Base-by-base conservation (phyloP, 2,113 vertebrate genomes). In the Boulengeromyrus knoepffleri region DNA sequence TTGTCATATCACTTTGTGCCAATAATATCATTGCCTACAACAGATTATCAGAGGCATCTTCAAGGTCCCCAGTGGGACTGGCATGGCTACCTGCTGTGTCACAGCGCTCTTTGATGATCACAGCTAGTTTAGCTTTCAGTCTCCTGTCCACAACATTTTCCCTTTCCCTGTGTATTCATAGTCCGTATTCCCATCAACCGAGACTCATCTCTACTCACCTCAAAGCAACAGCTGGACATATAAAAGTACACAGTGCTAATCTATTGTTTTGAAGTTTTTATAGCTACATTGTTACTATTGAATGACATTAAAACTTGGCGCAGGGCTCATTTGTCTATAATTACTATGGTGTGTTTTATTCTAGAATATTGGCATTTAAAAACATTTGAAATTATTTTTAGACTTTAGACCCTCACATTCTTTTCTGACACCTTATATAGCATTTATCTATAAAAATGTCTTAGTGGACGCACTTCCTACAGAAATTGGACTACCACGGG, bases 1-100 rank as follows among this genome's bases (percentile, higher is more conserved):
- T 89, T 21, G 80, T 70, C n/a, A 46, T 17, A 8, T 39, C 53
- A 21, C 83, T 90, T 87, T 87, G n/a, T 90, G 58, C n/a, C 85
- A 52, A 88, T 80, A 56, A 88, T 47, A 88, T 77, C 66, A 77
- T 24, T 77, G 74, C 24, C 89, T 46, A n/a, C 27, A 45, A 45
- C 46, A 87, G 45, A 47, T 27, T 70, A 42, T 46, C 31, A 36
- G 21, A 52, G 85, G 36, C 46, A 80, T 90, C 47, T 88, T 90
- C 85, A 90, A 52, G 74, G 85, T 12, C 9, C 31, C 66, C 13
- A 36, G 46, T 42, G 58, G 46, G 58, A 39, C 58, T 74, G 31
- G 13, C 15, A 50, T 13, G 52, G 15, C 6, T 15, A 31, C 83
- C 89, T 19, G 80, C 84, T 86, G 45, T 42, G 49, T 21, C 83